Evolutionary conservation across 1,140 invertebrate genomes (phyloP), one percentile per base, ranked within the genome.

Genomic region (Sitobion miscanthi): DNA sequence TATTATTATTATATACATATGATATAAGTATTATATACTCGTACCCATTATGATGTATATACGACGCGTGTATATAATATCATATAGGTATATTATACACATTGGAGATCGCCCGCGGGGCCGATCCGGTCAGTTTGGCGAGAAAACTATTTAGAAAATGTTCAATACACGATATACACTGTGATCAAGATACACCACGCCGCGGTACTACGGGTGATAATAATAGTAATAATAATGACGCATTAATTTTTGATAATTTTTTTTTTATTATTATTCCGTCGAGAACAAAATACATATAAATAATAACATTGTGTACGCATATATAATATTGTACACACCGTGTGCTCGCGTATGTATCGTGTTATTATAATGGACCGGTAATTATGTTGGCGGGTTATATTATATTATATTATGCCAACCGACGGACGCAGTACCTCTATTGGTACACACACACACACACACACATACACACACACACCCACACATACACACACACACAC

Each of bases 41-140:
- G 20, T 23, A 54, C 52, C 21, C 7, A 54, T 54, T 83, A 23
- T 38, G 35, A 23, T 38, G 35, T 38, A 42, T 45, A 85, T 45
- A 45, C 23, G 21, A 23, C 21, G 38, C 38, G 5, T 82, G 23
- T 86, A 30, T 85, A 83, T 42, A 17, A 52, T 25, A 86, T 47
- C 23, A 52, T 87, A 87, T 35, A n/a, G 4, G 45, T 17, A 47
- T 45, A 5, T 42, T 17, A 45, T 47, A 42, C 30, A n/a, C 30
- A 49, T 45, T 14, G 25, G 21, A 35, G 52, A 90, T 11, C 21
- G 54, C 89, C 89, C 54, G 38, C 11, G 38, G 89, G 89, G 11
- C 42, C 38, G 38, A 90, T 90, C 54, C 57, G 89, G 89, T 90
- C 89, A 90, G 89, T 90, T 90, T 90, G 89, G 89, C 89, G 89